A percentile compares a stretch with the other conserved stretches of the same genome.
phyloP scores from a whole-genome alignment of 2,113 vertebrate species.

The Taxidea taxus region DNA sequence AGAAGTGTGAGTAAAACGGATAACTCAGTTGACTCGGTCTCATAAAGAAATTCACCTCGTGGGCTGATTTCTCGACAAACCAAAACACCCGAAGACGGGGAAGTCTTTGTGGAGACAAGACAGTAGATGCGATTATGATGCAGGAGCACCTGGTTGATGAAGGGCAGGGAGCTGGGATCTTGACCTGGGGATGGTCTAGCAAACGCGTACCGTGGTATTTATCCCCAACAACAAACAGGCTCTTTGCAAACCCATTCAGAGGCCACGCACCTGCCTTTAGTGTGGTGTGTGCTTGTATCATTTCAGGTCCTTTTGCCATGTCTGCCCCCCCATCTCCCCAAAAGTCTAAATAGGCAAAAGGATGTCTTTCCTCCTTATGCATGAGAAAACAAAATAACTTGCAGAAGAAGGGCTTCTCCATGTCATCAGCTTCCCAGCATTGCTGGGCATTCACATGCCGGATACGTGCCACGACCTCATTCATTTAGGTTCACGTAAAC shows the following conservation, averaged over 20 bases:
- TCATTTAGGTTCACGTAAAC: background rate
- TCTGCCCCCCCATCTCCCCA: background rate
- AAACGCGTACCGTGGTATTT: background rate
- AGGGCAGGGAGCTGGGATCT: background rate
- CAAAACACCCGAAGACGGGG: background rate
- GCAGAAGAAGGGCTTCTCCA: background rate
- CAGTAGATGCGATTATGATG: background rate
- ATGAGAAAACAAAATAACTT: background rate
- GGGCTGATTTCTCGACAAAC: background rate
- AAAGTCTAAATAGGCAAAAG: background rate
- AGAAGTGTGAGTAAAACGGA: background rate
- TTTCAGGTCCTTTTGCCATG: background rate
- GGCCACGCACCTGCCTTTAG: background rate
- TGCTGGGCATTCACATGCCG: background rate
- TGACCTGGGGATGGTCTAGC: background rate
- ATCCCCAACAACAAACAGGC: background rate
- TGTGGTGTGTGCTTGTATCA: background rate
- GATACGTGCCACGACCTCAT: background rate
- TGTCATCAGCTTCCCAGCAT: background rate
- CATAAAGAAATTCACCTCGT: background rate
- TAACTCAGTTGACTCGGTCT: background rate
- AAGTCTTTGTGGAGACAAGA: background rate
- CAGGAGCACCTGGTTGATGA: background rate
- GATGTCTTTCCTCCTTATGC: background rate
- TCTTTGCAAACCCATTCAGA: background rate